Percentiles rank a stretch among this genome's conserved stretches.
phyloP scores from a whole-genome alignment of 1,140 invertebrate genomes.

The Onthophagus taurus region DNA sequence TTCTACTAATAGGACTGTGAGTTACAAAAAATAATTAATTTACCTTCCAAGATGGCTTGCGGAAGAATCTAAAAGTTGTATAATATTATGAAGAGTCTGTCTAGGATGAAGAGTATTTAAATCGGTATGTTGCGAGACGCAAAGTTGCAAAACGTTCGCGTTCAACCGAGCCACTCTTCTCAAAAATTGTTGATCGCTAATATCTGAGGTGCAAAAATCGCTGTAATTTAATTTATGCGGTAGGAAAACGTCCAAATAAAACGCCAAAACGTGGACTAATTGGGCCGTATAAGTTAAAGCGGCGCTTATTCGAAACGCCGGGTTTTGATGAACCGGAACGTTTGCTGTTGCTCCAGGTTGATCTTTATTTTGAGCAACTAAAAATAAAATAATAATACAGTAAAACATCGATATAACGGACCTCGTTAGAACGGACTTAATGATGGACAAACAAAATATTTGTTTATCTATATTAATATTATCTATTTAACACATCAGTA shows the following conservation, averaged over 20 bases:
- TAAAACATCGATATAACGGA: background rate
- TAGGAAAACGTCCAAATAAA: conserved; percentile 64
- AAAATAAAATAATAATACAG: conserved; percentile 19
- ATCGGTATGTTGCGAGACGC: conserved; percentile 67
- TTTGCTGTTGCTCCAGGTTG: conserved; percentile 42
- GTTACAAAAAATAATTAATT: too few species aligned
- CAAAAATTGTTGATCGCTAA: conserved; percentile 62
- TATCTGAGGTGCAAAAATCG: conserved; percentile 58
- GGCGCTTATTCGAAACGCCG: conserved; percentile 64
- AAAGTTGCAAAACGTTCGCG: conserved; percentile 72
- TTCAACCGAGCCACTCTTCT: conserved; percentile 68
- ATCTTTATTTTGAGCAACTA: conserved; percentile 57
- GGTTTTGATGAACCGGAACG: conserved; percentile 48
- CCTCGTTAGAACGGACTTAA: too few species aligned
- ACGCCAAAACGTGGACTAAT: conserved; percentile 67
- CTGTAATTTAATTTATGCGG: conserved; percentile 68
- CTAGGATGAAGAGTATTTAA: conserved; percentile 52
- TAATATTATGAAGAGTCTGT: conserved; percentile 64
- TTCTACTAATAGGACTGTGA: too few species aligned
- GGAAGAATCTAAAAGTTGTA: conserved; percentile 57
- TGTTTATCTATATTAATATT: too few species aligned
- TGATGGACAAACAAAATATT: too few species aligned
- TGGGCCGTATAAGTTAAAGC: conserved; percentile 74
- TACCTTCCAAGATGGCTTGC: conserved; percentile 61
- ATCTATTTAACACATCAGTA: too few species aligned